A percentile compares a stretch with the other conserved stretches of the same genome.
Evolutionary conservation across 2,797 vertebrate species (phyloP).

Genomic region (Trematomus bernacchii): DNA sequence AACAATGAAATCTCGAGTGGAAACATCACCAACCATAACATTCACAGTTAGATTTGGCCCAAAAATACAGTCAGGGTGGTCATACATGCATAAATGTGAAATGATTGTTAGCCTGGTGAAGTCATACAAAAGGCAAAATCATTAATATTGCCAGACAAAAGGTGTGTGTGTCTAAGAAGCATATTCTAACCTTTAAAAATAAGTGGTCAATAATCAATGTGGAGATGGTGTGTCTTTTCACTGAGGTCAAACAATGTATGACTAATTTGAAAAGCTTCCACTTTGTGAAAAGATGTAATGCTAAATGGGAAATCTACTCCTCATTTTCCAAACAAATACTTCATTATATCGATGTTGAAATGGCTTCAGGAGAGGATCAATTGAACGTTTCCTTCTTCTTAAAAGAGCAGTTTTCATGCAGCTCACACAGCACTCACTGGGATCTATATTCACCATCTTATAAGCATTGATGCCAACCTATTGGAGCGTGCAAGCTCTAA

Average conservation of each 20-base stretch:
- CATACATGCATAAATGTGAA: neutral
- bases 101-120: too few species aligned
- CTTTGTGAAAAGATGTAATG: neutral
- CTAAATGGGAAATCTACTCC: neutral
- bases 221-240: neutral
- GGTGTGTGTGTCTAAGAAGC: neutral
- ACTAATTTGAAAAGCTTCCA: neutral
- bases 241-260: neutral
- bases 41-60: neutral
- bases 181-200: neutral
- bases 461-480: neutral
- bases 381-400: neutral
- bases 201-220: neutral
- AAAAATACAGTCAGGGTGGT: neutral
- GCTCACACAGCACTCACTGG: constrained; percentile 4
- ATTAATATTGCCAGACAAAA: neutral
- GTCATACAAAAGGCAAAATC: neutral
- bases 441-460: neutral
- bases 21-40: neutral
- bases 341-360: neutral
- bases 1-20: neutral
- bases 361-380: constrained; percentile 1
- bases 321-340: neutral
- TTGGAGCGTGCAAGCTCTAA: neutral
- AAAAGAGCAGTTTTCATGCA: constrained; percentile 11